These are phyloP conservation scores for Cryptus viduatorius DNA, from an alignment of 2,888 invertebrate species.

Conservation along the genomic window DNA sequence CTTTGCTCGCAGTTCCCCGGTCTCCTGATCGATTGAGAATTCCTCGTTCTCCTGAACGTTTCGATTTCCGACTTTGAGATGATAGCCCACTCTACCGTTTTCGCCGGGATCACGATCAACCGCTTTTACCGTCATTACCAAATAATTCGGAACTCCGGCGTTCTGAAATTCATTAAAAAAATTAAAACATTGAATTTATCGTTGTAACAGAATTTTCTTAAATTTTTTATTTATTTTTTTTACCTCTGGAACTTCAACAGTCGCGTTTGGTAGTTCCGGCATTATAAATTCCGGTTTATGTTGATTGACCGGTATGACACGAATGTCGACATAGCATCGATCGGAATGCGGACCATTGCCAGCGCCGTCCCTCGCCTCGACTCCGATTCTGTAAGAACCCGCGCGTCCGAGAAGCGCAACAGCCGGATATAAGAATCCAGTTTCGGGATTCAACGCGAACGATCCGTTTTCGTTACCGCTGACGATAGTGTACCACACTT, in stretches of 20 bases:
- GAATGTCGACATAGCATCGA: conserved; percentile 90
- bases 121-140: conserved; percentile 93
- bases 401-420: conserved; percentile 89
- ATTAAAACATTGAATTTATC: neutral
- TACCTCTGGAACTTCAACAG: conserved; percentile 94
- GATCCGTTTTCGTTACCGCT: conserved; percentile 89
- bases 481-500: conserved; percentile 91
- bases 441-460: conserved; percentile 91
- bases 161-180: conserved; percentile 86
- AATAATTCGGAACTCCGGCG: conserved; percentile 90
- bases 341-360: conserved; percentile 89
- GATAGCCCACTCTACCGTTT: conserved; percentile 94
- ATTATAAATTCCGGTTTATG: conserved; percentile 93
- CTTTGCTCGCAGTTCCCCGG: conserved; percentile 93
- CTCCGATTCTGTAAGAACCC: conserved; percentile 87
- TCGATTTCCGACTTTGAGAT: conserved; percentile 91
- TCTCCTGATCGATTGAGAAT: conserved; percentile 91
- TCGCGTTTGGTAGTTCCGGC: conserved; percentile 91
- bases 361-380: conserved; percentile 92
- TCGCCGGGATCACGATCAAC: conserved; percentile 93
- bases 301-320: conserved; percentile 92
- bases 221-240: conserved; percentile 67
- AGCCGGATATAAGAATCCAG: conserved; percentile 93
- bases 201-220: neutral
- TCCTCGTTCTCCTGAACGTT: conserved; percentile 93